These are phyloP conservation scores for Morus bassanus DNA, from an alignment of 2,797 vertebrate species.

Conservation along the genomic window DNA sequence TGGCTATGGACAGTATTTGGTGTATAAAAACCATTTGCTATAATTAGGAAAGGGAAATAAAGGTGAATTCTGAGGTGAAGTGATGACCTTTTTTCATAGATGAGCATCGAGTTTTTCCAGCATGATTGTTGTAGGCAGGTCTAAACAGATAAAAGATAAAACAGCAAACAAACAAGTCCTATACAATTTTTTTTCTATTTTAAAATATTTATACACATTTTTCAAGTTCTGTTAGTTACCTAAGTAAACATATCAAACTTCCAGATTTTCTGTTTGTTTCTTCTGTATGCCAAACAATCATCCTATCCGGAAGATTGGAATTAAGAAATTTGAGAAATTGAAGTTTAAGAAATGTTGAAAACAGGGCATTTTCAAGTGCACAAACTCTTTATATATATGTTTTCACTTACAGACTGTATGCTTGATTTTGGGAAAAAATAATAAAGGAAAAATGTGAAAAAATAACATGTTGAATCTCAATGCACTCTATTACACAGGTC, in stretches of 20 bases:
- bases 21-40: background rate
- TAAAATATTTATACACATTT: background rate
- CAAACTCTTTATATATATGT: background rate
- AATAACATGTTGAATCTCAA: background rate
- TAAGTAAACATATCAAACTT: background rate
- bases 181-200: background rate
- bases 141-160: background rate
- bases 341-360: background rate
- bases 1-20: background rate
- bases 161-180: background rate
- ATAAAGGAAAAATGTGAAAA: background rate
- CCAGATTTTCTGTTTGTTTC: background rate
- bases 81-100: background rate
- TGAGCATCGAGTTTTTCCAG: background rate
- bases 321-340: background rate
- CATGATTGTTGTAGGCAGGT: background rate
- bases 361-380: accelerated
- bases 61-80: background rate
- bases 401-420: background rate
- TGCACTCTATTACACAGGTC: background rate
- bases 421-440: background rate
- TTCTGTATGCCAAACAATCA: background rate
- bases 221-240: background rate
- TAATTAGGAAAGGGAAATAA: background rate
- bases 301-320: background rate